Conservation (phyloP, 2,797 vertebrate species). For the Paratrypauchen microcephalus region DNA sequence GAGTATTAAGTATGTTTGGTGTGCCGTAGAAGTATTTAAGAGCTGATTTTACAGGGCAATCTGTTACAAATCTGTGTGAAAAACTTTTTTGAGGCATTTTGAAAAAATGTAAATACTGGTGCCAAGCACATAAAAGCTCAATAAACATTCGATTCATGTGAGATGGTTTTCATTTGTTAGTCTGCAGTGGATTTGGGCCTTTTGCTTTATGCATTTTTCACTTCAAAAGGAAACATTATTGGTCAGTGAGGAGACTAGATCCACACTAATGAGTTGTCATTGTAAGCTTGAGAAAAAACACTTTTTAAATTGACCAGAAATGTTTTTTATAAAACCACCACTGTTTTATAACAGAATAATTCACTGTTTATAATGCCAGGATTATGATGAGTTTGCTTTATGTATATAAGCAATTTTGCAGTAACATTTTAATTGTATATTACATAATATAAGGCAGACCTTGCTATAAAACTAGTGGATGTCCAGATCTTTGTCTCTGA, state of each 20-base stretch:
- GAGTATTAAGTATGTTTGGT: conserved; percentile 88
- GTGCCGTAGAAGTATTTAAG: conserved; percentile 99
- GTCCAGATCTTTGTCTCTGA: background rate
- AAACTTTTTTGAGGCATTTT: conserved; percentile 79
- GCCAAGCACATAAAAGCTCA: conserved; percentile 93
- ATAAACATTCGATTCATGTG: conserved; percentile 89
- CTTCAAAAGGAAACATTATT: background rate
- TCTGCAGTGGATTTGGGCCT: background rate
- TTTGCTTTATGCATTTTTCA: background rate
- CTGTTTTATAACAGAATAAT: too few relatives aligned
- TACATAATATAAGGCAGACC: background rate
- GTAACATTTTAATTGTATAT: background rate
- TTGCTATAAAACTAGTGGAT: background rate
- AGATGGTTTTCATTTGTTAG: conserved; percentile 40
- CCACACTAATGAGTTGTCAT: conserved; percentile 4
- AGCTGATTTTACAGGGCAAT: conserved; percentile 87
- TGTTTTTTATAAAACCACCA: background rate
- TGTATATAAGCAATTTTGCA: background rate
- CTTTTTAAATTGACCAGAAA: background rate
- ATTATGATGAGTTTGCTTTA: background rate
- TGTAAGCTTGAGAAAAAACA: background rate
- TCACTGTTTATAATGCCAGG: background rate
- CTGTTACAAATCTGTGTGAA: conserved; percentile 71
- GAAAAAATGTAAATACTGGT: conserved; percentile 93
- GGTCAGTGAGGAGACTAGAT: background rate